Evolutionary conservation across 2,797 vertebrate genomes (phyloP), one percentile per base, ranked within the genome.

Genomic region (Huso huso): DNA sequence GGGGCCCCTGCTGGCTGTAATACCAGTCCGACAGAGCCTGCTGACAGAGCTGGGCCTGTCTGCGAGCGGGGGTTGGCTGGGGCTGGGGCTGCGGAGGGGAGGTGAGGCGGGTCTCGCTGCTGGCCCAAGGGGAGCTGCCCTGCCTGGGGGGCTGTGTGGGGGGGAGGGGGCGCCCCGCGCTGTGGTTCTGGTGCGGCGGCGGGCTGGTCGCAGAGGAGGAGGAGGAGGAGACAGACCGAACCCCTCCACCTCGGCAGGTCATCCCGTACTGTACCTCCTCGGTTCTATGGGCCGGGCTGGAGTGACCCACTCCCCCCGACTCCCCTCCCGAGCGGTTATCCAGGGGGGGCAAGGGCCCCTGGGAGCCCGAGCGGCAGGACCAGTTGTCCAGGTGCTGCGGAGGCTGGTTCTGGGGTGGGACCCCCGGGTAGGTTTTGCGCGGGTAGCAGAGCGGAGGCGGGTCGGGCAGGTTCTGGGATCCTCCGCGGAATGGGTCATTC

Each of bases 1-100:
- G 69, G n/a, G n/a, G 75, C 0, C 84, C 84, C 61, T 86, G 82
- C 80, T 93, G 96, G 85, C 82, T 94, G 66, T 92, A 90, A 83
- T 94, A 93, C 96, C 96, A 98, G 73, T 93, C 89, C 0, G 91
- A 90, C 72, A 98, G 88, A 6, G 95, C 95, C 83, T 94, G 93
- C 67, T 96, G 95, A 77, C 93, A 90, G 74, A 85, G 90, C 65
- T 92, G 92, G 58, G 65, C 85, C 52, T 81, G 89, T 49, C 86
- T 82, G 3, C 83, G 72, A 60, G 76, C 76, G 48, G 74, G 53
- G 53, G 6, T 2, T 70, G 71, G 72, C 75, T 77, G 13, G 73
- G 75, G 67, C 74, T 71, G 13, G 73, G 68, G 7, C 70, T 73
- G 7, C 72, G 75, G 72, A 1, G 61, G 70, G 9, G 83, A 84